A percentile compares a stretch with the other conserved stretches of the same genome.
Evolutionary conservation across 2,888 invertebrate genomes (phyloP).

Genomic region (Acrocera orbiculus): DNA sequence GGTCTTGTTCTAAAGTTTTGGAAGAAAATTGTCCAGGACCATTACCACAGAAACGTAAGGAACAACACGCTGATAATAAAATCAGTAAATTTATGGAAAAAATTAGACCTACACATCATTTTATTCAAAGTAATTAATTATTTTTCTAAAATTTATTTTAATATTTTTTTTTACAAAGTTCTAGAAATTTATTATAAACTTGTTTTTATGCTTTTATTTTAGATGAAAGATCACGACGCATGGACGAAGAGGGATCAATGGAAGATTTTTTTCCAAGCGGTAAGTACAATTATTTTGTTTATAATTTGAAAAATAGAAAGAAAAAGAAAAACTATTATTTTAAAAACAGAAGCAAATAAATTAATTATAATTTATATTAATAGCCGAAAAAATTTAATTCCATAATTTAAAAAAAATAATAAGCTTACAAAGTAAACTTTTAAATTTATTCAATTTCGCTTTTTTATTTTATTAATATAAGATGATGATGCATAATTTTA

Average conservation of each 20-base stretch:
- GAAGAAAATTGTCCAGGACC: slow-evolving; percentile 70
- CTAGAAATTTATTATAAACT: too few relatives aligned
- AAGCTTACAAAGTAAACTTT: too few relatives aligned
- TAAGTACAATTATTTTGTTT: too few relatives aligned
- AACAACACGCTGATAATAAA: slow-evolving; percentile 45
- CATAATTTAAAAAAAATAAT: too few relatives aligned
- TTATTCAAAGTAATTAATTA: slow-evolving; percentile 5
- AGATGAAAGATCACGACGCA: slow-evolving; percentile 26
- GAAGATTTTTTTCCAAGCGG: slow-evolving; percentile 22
- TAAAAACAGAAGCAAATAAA: too few relatives aligned
- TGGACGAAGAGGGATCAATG: slow-evolving; percentile 26
- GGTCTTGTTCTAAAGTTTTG: slow-evolving; percentile 57
- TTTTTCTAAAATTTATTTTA: background rate
- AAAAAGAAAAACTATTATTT: too few relatives aligned
- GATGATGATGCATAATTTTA: too few relatives aligned
- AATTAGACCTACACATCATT: slow-evolving; percentile 24
- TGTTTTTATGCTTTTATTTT: slow-evolving; percentile 9
- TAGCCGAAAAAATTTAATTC: too few relatives aligned
- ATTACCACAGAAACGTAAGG: slow-evolving; percentile 37
- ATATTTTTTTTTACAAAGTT: background rate
- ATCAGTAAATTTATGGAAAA: slow-evolving; percentile 60
- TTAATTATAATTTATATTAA: too few relatives aligned
- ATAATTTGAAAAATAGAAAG: too few relatives aligned
- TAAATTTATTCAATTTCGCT: too few relatives aligned
- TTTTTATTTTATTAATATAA: too few relatives aligned